These are phyloP conservation scores for Ochotona princeps DNA, from an alignment of 2,113 vertebrate genomes.

Conservation along the genomic window DNA sequence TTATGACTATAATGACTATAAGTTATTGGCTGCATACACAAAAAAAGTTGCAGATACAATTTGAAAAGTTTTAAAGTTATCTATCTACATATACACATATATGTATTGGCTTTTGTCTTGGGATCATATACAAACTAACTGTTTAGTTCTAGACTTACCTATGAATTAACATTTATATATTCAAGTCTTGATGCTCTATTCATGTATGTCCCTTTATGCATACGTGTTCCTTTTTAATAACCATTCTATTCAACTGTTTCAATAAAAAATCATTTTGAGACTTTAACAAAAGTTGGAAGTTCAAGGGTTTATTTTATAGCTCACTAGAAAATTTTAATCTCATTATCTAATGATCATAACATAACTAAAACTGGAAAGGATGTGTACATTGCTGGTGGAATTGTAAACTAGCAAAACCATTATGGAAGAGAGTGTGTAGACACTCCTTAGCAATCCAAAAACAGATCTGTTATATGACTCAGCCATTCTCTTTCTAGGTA, in stretches of 20 bases:
- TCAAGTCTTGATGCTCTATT: neutral
- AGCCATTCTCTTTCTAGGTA: too few relatives aligned
- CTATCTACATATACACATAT: neutral
- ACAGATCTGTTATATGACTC: too few relatives aligned
- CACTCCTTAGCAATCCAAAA: too few relatives aligned
- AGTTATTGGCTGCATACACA: neutral
- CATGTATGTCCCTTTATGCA: neutral
- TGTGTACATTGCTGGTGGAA: too few relatives aligned
- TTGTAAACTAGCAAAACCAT: too few relatives aligned
- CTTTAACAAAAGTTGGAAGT: conserved; percentile 34
- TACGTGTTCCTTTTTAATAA: neutral
- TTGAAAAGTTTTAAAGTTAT: conserved; percentile 31
- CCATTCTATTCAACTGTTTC: neutral
- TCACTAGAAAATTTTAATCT: neutral
- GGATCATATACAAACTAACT: neutral
- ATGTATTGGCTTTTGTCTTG: conserved; percentile 5
- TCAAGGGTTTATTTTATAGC: neutral
- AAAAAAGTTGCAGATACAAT: conserved; percentile 2
- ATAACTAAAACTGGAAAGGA: too few relatives aligned
- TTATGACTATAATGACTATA: neutral
- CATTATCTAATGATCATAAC: neutral
- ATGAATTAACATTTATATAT: neutral
- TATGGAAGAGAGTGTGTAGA: too few relatives aligned
- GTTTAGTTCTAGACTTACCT: neutral
- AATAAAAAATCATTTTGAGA: neutral